These are phyloP conservation scores for Macrotrachela quadricornifera DNA, from an alignment of 1,140 invertebrate genomes.

Conservation along the genomic window DNA sequence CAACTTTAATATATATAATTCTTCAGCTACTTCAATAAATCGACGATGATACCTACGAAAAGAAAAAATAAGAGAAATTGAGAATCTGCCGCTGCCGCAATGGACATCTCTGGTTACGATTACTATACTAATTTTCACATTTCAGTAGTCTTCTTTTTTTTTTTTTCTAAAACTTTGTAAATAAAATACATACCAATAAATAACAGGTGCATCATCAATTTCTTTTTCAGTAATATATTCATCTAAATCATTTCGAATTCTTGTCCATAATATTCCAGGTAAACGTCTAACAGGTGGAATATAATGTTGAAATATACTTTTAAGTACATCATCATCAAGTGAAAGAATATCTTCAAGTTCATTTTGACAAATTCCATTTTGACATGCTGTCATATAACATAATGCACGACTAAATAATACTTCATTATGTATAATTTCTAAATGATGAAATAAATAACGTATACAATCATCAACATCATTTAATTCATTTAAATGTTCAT, in stretches of 20 bases:
- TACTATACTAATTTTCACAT: no score
- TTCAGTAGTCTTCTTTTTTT: no score
- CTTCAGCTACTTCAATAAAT: constrained; percentile 8
- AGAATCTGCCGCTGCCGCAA: no score
- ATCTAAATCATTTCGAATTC: constrained; percentile 39
- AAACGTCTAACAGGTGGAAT: constrained; percentile 15
- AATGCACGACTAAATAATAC: constrained; percentile 40
- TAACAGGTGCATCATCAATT: constrained; percentile 28
- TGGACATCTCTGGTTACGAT: no score
- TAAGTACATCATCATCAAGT: constrained; percentile 21
- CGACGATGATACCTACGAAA: neutral
- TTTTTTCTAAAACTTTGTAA: no score
- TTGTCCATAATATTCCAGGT: constrained; percentile 39
- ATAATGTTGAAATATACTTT: constrained; percentile 15
- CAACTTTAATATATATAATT: neutral
- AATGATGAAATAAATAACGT: neutral
- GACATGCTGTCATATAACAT: constrained; percentile 39
- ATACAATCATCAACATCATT: neutral
- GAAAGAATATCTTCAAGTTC: constrained; percentile 23
- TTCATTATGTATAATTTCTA: constrained; percentile 18
- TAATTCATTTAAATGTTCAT: neutral
- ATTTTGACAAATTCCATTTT: constrained; percentile 18
- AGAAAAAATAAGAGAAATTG: no score
- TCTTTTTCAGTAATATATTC: constrained; percentile 42
- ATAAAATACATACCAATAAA: constrained; percentile 1